These are phyloP conservation scores for Tinamus major DNA, from an alignment of 2,797 vertebrate genomes.

Conservation along the genomic window DNA sequence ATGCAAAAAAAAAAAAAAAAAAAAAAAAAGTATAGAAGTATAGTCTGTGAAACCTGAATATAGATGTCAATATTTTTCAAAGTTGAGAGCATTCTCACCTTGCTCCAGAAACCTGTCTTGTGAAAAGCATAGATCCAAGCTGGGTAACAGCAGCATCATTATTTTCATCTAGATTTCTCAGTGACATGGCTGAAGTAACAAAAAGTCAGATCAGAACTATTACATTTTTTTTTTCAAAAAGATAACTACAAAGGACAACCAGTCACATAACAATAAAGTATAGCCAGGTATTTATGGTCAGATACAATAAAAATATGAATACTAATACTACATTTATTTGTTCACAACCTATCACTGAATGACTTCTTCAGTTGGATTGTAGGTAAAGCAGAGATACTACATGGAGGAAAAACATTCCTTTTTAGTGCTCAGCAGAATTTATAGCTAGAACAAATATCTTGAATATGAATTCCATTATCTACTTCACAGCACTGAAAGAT, in stretches of 20 bases:
- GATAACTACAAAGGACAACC: background rate
- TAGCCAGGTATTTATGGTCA: background rate
- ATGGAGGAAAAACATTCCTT: background rate
- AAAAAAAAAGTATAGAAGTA: too few species aligned
- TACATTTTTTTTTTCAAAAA: background rate
- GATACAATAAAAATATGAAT: background rate
- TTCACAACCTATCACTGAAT: background rate
- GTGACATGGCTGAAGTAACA: conserved; percentile 87
- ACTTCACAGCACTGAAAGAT: background rate
- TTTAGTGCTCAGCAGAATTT: background rate
- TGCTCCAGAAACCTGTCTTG: conserved; percentile 96
- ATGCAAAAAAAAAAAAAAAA: background rate
- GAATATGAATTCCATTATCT: background rate
- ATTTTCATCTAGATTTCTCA: conserved; percentile 83
- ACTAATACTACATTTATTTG: background rate
- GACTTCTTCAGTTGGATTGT: background rate
- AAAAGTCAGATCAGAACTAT: background rate
- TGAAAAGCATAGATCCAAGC: conserved; percentile 98
- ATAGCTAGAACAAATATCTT: background rate
- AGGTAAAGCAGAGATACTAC: background rate
- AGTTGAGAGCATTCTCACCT: conserved; percentile 81
- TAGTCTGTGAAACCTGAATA: background rate
- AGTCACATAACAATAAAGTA: background rate
- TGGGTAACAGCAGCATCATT: conserved; percentile 86
- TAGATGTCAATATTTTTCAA: accelerated